Conservation (phyloP, 2,113 vertebrate genomes). For the Eurystomus gularis region DNA sequence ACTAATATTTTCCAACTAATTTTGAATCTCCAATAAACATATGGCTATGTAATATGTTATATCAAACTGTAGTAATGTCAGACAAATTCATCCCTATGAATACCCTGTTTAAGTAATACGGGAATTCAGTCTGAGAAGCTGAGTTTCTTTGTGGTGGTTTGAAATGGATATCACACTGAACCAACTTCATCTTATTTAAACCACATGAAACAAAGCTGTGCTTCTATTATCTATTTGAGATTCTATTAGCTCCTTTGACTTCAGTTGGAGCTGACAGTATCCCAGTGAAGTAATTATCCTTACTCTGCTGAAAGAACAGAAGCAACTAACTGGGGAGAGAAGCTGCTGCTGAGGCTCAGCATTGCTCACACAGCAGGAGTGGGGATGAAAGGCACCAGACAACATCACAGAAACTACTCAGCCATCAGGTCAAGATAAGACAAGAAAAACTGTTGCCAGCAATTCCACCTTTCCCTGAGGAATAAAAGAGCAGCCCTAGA, state of each 20-base stretch:
- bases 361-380: slow-evolving; percentile 28
- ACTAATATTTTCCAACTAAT: not conserved
- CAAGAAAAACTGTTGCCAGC: not conserved
- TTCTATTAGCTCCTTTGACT: slow-evolving; percentile 50
- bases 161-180: slow-evolving; percentile 2
- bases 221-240: not conserved
- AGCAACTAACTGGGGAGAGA: slow-evolving; percentile 29
- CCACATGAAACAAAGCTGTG: slow-evolving; percentile 25
- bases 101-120: accelerated
- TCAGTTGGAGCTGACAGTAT: slow-evolving; percentile 23
- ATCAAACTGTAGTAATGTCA: not conserved
- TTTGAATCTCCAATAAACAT: not conserved
- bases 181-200: not conserved
- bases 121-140: not conserved
- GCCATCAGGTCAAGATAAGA: slow-evolving; percentile 33
- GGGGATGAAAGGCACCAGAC: slow-evolving; percentile 29
- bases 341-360: not conserved
- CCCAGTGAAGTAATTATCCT: slow-evolving; percentile 63
- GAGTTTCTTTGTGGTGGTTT: not conserved
- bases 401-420: slow-evolving; percentile 41
- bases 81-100: not conserved
- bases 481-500: not conserved
- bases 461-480: slow-evolving; percentile 15
- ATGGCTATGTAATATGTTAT: not conserved
- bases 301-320: slow-evolving; percentile 31